Percentiles rank a stretch among this genome's conserved stretches.
phyloP scores from a whole-genome alignment of 2,888 invertebrate genomes.

The Drosophila cyrtoloma region DNA sequence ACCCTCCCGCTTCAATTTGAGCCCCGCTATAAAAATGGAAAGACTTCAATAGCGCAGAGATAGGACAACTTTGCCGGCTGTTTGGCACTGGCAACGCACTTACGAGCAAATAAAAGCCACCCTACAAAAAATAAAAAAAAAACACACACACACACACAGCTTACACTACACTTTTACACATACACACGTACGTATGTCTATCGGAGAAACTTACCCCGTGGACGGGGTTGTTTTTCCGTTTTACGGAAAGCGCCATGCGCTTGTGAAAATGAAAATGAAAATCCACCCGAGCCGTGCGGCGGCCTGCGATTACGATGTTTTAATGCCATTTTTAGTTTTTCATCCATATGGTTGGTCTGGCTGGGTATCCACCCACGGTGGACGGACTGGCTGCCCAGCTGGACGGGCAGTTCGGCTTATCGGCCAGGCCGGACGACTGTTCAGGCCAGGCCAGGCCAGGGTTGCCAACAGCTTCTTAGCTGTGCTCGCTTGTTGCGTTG shows the following conservation, averaged over 20 bases:
- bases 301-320: constrained; percentile 68
- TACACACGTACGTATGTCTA: constrained; percentile 18
- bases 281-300: constrained; percentile 67
- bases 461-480: constrained; percentile 49
- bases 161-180: constrained; percentile 8
- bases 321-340: constrained; percentile 75
- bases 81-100: constrained; percentile 33
- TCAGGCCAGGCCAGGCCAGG: constrained; percentile 28
- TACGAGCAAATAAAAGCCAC: constrained; percentile 56
- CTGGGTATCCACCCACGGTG: constrained; percentile 8
- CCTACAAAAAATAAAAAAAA: constrained; percentile 36
- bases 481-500: constrained; percentile 46
- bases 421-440: constrained; percentile 37
- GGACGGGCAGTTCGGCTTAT: constrained; percentile 55
- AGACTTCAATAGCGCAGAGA: constrained; percentile 51
- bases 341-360: constrained; percentile 70
- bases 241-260: constrained; percentile 43
- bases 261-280: constrained; percentile 66
- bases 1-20: constrained; percentile 39
- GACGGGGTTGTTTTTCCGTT: constrained; percentile 75
- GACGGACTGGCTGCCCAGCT: constrained; percentile 31
- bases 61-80: constrained; percentile 5
- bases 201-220: constrained; percentile 54
- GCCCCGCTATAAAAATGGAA: constrained; percentile 35
- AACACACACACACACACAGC: constrained; percentile 11